phyloP scores from a whole-genome alignment of 2,797 vertebrate genomes.

The Etheostoma perlongum region DNA sequence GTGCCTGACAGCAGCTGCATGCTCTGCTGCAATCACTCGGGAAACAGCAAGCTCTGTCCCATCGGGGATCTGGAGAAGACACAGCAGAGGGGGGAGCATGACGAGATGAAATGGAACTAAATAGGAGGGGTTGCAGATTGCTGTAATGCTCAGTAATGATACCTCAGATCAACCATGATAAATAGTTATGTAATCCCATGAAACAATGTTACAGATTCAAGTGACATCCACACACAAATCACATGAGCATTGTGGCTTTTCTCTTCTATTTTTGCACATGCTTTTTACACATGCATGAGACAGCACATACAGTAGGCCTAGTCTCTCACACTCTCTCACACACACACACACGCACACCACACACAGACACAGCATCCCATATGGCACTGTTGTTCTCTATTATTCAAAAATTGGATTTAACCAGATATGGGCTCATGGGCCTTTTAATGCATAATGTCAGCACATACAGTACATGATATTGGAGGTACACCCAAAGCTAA shows the following conservation, averaged over 20 bases:
- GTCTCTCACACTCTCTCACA: background rate
- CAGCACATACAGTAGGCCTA: background rate
- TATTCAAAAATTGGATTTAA: constrained; percentile 60
- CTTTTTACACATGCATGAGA: constrained; percentile 15
- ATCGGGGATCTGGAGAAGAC: constrained; percentile 45
- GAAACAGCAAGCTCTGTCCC: constrained; percentile 42
- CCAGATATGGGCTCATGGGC: constrained; percentile 38
- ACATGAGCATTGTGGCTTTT: constrained; percentile 2
- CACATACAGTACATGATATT: constrained; percentile 41
- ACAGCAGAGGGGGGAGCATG: constrained; percentile 2
- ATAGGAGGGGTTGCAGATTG: constrained; percentile 1
- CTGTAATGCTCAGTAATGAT: constrained; percentile 28
- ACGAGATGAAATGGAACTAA: constrained; percentile 1
- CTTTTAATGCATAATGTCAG: constrained; percentile 53
- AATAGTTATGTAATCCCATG: constrained; percentile 34
- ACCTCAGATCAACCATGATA: constrained; percentile 47
- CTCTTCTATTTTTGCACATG: constrained; percentile 1
- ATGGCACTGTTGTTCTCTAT: constrained; percentile 56
- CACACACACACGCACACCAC: no score
- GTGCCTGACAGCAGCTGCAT: constrained; percentile 54
- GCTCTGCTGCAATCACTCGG: constrained; percentile 22
- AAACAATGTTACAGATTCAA: constrained; percentile 34
- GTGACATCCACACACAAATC: constrained; percentile 15
- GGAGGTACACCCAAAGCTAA: constrained; percentile 29
- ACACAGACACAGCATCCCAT: constrained; percentile 10